These are phyloP conservation scores for Temnothorax unifasciatus DNA, from an alignment of 2,888 invertebrate genomes.

Conservation along the genomic window DNA sequence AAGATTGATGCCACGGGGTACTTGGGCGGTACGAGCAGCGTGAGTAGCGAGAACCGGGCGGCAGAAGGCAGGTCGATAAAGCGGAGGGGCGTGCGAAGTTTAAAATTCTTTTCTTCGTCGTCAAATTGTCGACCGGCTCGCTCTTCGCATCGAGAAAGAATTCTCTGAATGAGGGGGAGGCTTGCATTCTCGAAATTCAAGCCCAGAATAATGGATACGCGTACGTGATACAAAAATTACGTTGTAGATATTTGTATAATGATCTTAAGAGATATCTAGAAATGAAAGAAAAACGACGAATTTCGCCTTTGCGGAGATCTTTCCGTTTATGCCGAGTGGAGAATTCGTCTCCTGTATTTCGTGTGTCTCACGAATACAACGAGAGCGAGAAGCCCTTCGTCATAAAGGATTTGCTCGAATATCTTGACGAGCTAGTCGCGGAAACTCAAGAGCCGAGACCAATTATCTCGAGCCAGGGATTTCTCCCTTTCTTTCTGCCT, in stretches of 20 bases:
- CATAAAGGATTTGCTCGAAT: slow-evolving; percentile 49
- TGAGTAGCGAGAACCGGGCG: slow-evolving; percentile 61
- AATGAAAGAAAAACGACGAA: neutral
- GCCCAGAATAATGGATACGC: neutral
- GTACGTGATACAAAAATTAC: neutral
- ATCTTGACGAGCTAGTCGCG: slow-evolving; percentile 49
- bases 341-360: slow-evolving; percentile 26
- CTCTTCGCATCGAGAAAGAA: neutral
- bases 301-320: neutral
- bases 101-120: slow-evolving; percentile 28
- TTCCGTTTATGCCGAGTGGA: slow-evolving; percentile 7
- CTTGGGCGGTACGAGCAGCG: slow-evolving; percentile 55
- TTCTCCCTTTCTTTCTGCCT: slow-evolving; percentile 65
- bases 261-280: neutral
- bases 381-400: slow-evolving; percentile 45
- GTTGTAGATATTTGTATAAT: neutral
- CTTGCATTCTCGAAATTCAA: neutral
- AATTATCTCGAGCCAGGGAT: slow-evolving; percentile 64
- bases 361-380: slow-evolving; percentile 23
- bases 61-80: slow-evolving; percentile 57
- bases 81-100: neutral
- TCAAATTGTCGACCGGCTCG: slow-evolving; percentile 20
- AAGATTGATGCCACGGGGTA: slow-evolving; percentile 67
- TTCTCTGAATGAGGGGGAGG: neutral
- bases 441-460: slow-evolving; percentile 57